Evolutionary conservation across 2,113 vertebrate species (phyloP).

Genomic region (Picathartes gymnocephalus): DNA sequence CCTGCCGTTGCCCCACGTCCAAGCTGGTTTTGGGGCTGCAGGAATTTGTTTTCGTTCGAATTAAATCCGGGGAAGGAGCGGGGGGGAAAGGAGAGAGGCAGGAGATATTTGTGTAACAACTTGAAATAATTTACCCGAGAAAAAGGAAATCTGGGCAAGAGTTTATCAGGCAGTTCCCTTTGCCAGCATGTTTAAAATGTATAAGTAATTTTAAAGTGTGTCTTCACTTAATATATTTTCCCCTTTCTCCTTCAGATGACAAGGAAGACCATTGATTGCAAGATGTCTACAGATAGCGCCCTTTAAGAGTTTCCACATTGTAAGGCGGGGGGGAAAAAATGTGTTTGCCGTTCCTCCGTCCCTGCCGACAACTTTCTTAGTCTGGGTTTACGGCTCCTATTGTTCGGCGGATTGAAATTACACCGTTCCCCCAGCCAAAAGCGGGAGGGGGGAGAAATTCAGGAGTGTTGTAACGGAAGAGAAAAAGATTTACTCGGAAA

Average conservation of each 20-base stretch:
- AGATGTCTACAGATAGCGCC: slow-evolving; percentile 70
- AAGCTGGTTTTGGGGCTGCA: background rate
- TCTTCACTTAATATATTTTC: slow-evolving; percentile 80
- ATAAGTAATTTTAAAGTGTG: slow-evolving; percentile 78
- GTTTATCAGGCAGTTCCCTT: slow-evolving; percentile 72
- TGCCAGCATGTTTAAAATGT: slow-evolving; percentile 74
- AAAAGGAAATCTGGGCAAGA: slow-evolving; percentile 70
- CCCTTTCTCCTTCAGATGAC: slow-evolving; percentile 75
- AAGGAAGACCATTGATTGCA: slow-evolving; percentile 70
- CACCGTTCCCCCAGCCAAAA: background rate
- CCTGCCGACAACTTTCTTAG: slow-evolving; percentile 59
- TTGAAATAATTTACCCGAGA: slow-evolving; percentile 65
- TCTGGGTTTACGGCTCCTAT: slow-evolving; percentile 64
- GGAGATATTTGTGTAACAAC: slow-evolving; percentile 20
- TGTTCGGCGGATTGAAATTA: slow-evolving; percentile 57
- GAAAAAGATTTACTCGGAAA: background rate
- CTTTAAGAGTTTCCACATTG: slow-evolving; percentile 77
- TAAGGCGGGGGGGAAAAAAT: slow-evolving; percentile 20
- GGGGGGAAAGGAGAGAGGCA: background rate
- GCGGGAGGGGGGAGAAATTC: slow-evolving; percentile 11
- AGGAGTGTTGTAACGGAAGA: background rate
- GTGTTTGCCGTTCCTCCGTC: slow-evolving; percentile 69
- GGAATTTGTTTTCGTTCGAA: background rate
- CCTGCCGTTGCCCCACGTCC: fast-evolving
- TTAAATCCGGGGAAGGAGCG: background rate